Evolutionary conservation across 2,113 vertebrate genomes (phyloP).

Genomic region (Marcusenius ussheri): DNA sequence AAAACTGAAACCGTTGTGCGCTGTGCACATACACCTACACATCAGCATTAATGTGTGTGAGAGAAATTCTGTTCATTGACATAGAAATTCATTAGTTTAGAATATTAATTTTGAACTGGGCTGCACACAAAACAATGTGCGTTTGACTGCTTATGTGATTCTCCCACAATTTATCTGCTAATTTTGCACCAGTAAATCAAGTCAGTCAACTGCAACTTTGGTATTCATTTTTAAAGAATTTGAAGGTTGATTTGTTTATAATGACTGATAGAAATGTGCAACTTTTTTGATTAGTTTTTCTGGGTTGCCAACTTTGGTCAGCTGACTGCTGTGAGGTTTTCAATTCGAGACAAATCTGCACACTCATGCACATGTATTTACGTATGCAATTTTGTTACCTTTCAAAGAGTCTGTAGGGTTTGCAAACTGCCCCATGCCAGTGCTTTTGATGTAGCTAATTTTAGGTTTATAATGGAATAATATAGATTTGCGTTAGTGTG

Average conservation of each 20-base stretch:
- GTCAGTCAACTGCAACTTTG: background rate
- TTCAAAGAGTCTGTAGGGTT: background rate
- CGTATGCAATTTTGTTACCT: background rate
- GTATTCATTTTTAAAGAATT: background rate
- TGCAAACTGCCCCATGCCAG: background rate
- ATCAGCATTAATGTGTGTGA: background rate
- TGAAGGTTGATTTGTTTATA: background rate
- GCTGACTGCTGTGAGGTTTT: background rate
- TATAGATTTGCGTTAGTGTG: background rate
- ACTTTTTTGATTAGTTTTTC: background rate
- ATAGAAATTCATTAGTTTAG: background rate
- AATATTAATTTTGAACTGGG: background rate
- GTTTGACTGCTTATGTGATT: background rate
- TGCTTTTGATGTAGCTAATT: background rate
- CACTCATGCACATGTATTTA: background rate
- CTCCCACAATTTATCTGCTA: background rate
- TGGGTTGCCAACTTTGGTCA: background rate
- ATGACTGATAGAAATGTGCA: background rate
- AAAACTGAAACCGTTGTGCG: constrained; percentile 41
- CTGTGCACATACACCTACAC: background rate
- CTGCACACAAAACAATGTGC: background rate
- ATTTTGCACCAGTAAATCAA: background rate
- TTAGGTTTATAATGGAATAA: background rate
- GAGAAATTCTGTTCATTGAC: background rate
- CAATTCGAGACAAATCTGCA: background rate